These are phyloP conservation scores for Ditylenchus dipsaci DNA, from an alignment of 1,140 invertebrate genomes.

Conservation along the genomic window DNA sequence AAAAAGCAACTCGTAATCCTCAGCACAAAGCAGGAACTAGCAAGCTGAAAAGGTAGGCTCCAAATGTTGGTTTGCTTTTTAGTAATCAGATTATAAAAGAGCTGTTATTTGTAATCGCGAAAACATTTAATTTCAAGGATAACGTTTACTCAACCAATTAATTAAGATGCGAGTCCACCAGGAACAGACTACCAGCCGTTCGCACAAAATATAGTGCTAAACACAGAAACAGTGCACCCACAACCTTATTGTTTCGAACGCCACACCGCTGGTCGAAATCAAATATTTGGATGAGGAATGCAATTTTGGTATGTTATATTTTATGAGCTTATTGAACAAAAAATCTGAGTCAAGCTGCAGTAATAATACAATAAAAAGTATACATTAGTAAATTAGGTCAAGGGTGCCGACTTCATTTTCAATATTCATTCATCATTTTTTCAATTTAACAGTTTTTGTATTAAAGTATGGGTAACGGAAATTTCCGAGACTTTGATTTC, in stretches of 20 bases:
- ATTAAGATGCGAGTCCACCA: conserved; percentile 35
- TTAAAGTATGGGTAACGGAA: too few species aligned
- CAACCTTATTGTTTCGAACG: conserved; percentile 26
- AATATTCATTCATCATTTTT: not conserved
- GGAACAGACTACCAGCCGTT: conserved; percentile 14
- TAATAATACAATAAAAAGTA: not conserved
- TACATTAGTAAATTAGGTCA: not conserved
- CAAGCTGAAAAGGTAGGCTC: conserved; percentile 25
- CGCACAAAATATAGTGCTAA: not conserved
- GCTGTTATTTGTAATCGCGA: too few species aligned
- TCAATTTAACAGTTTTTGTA: not conserved
- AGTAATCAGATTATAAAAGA: too few species aligned
- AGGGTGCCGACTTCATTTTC: not conserved
- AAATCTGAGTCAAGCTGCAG: not conserved
- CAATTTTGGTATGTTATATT: conserved; percentile 4
- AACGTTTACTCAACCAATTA: too few species aligned
- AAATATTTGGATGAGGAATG: conserved; percentile 1
- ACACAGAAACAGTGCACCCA: conserved; percentile 36
- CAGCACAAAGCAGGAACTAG: not conserved
- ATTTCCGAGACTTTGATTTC: too few species aligned
- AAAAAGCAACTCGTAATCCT: not conserved
- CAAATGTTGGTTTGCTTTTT: too few species aligned
- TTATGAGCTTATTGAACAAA: not conserved
- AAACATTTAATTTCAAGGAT: too few species aligned
- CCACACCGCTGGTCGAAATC: conserved; percentile 28